Conservation (phyloP, 2,113 vertebrate species). For the Odontesthes bonariensis region DNA sequence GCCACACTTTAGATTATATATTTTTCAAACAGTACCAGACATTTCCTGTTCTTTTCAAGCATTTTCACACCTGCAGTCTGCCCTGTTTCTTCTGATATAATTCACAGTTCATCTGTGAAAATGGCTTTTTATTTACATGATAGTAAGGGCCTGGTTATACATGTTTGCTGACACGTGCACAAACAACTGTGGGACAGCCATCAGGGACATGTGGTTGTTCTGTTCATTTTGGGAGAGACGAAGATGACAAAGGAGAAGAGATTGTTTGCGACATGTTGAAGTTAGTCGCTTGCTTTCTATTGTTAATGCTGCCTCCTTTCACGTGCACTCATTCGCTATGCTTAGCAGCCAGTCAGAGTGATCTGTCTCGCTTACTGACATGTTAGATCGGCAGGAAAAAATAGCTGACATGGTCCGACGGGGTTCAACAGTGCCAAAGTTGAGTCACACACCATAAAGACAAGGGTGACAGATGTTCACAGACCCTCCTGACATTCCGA, state of each 20-base stretch:
- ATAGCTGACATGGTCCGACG: background rate
- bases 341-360: too few relatives aligned
- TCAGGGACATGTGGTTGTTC: background rate
- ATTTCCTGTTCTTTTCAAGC: too few relatives aligned
- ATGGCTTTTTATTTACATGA: background rate
- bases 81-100: background rate
- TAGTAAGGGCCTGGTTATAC: background rate
- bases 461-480: too few relatives aligned
- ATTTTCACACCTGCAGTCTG: too few relatives aligned
- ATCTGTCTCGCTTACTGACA: too few relatives aligned
- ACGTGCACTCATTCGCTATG: too few relatives aligned
- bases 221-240: background rate
- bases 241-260: background rate
- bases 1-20: background rate
- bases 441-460: too few relatives aligned
- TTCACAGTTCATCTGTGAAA: background rate
- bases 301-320: background rate
- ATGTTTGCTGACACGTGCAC: background rate
- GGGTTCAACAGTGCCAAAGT: background rate
- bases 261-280: background rate
- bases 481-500: background rate
- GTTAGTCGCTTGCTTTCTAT: too few relatives aligned
- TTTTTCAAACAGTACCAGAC: too few relatives aligned
- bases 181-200: background rate
- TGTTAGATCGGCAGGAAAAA: background rate